Evolutionary conservation across 2,113 vertebrate genomes (phyloP).

Genomic region (Eretmochelys imbricata): DNA sequence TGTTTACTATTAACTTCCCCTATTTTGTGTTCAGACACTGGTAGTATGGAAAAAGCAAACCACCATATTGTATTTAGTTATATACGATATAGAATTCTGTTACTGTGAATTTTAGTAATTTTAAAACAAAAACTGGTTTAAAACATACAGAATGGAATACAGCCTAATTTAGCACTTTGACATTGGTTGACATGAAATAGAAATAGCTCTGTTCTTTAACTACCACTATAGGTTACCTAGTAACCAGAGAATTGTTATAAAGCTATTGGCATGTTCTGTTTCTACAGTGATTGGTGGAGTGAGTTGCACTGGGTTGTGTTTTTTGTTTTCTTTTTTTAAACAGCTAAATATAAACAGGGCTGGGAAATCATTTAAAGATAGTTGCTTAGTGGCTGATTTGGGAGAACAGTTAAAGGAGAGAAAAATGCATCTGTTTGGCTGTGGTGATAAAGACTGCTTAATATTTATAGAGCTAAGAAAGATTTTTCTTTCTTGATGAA

Average conservation of each 20-base stretch:
- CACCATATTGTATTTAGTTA: background rate
- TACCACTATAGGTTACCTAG: background rate
- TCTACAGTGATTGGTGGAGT: background rate
- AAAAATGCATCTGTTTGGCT: background rate
- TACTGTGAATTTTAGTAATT: conserved; percentile 27
- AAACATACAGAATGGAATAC: background rate
- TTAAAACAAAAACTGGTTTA: conserved; percentile 1
- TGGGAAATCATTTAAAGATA: background rate
- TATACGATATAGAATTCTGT: background rate
- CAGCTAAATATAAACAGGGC: background rate
- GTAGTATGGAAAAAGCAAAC: accelerated
- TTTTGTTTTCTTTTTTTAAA: background rate
- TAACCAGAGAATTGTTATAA: background rate
- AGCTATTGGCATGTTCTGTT: background rate
- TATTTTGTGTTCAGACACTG: background rate
- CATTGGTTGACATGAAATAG: background rate
- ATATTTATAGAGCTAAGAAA: background rate
- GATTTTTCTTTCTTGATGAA: background rate
- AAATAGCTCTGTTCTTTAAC: background rate
- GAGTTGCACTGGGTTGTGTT: background rate
- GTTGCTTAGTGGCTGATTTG: background rate
- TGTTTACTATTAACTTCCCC: background rate
- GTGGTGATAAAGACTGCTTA: accelerated
- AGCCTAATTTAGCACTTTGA: conserved; percentile 3
- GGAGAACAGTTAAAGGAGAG: background rate